Evolutionary conservation across 1,140 invertebrate genomes (phyloP), one percentile per base, ranked within the genome.

Genomic region (Aphelinus atriplicis): DNA sequence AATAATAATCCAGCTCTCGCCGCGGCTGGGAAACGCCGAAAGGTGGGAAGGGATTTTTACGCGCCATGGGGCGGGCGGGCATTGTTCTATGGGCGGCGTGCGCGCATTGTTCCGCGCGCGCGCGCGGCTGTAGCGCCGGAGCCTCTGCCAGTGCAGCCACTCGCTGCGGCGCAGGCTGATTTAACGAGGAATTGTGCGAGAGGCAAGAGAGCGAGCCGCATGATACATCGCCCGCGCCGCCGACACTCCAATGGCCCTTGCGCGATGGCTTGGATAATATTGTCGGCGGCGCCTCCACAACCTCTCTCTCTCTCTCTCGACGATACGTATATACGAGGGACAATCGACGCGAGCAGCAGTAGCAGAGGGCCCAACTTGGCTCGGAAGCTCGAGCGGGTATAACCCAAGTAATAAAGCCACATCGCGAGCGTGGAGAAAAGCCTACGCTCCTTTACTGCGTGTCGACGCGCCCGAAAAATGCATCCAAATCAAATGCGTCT

Each of bases 151-250:
- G 46, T 53, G 1, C 26, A 26, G 26, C 26, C 26, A 26, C 0
- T 5, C 51, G 71, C 53, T 7, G 7, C 46, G 55, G 53, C 3
- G 1, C 58, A 48, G 42, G 65, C 65, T 74, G 57, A 74, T 74
- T 74, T 74, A 74, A 74, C 65, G 72, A 74, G 72, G 48, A 74
- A 74, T 74, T 56, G 65, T 56, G 65, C 26, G 26, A 26, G 26
- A 26, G 26, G 26, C 26, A 26, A 26, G 26, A 26, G 58, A 74
- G 45, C 57, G 72, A 74, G 26, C 26, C 26, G 26, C 26, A 26
- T 63, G 47, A 66, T 74, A 74, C 72, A 68, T 68, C 50, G 55
- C 67, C 61, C 4, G 47, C 46, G 10, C 50, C 58, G 61, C 48
- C 7, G 72, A 61, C 26, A 55, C 57, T 43, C 56, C 72, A 55